phyloP scores from a whole-genome alignment of 1,140 invertebrate genomes.

The Anadara kagoshimensis region DNA sequence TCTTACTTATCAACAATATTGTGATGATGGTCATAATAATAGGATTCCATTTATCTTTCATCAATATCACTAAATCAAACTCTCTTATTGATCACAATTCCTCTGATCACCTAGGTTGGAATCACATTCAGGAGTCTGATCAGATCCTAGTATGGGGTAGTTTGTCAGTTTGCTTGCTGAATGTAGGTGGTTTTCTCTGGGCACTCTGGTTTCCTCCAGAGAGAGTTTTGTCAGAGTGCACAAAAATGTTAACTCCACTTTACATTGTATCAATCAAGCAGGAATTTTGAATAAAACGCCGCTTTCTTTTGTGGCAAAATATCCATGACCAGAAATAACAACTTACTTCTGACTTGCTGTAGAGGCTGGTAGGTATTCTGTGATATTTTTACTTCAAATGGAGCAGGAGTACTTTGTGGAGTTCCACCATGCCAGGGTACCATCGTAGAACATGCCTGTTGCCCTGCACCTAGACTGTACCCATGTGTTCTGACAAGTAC shows the following conservation, averaged over 20 bases:
- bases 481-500: not conserved
- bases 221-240: too few species aligned
- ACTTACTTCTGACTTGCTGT: slow-evolving; percentile 36
- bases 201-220: too few species aligned
- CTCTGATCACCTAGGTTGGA: not conserved
- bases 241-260: too few species aligned
- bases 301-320: not conserved
- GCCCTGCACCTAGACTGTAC: slow-evolving; percentile 33
- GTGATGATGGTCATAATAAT: too few species aligned
- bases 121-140: too few species aligned
- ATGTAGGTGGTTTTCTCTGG: not conserved
- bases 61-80: not conserved
- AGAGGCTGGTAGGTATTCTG: slow-evolving; percentile 34
- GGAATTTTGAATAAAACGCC: not conserved
- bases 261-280: too few species aligned
- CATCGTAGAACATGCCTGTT: slow-evolving; percentile 35
- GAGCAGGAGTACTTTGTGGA: slow-evolving; percentile 22
- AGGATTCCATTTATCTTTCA: not conserved
- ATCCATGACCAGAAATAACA: not conserved
- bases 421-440: slow-evolving; percentile 28
- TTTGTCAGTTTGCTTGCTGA: not conserved
- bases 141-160: too few species aligned
- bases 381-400: slow-evolving; percentile 29
- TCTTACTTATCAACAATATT: too few species aligned
- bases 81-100: too few species aligned